phyloP scores from a whole-genome alignment of 1,140 invertebrate species.

The Drosophila yakuba region DNA sequence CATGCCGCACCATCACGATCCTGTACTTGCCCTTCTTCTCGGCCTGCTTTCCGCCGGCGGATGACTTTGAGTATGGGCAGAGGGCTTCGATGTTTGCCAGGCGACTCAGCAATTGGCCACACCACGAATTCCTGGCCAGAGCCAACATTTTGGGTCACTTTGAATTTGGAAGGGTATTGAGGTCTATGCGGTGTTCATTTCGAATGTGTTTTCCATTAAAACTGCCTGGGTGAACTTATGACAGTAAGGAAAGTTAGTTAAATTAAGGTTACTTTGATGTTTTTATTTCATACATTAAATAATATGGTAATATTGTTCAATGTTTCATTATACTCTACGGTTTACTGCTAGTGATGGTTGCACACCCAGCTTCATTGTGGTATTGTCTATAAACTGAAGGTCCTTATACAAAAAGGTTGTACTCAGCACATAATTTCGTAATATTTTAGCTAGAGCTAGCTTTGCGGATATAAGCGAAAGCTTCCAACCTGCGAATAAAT shows the following conservation, averaged over 20 bases:
- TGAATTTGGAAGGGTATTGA: constrained; percentile 13
- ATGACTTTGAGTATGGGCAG: constrained; percentile 1
- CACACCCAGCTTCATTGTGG: background rate
- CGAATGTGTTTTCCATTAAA: background rate
- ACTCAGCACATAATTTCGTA: background rate
- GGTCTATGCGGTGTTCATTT: constrained; percentile 6
- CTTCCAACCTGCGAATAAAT: background rate
- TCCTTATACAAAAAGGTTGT: constrained; percentile 46
- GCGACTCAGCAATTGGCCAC: constrained; percentile 1
- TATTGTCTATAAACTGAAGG: constrained; percentile 46
- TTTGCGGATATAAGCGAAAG: constrained; percentile 22
- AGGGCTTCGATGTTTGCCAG: background rate
- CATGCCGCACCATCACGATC: constrained; percentile 97
- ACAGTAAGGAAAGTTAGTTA: too few relatives aligned
- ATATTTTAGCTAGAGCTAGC: constrained; percentile 42
- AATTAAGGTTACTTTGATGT: too few relatives aligned
- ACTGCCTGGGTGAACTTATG: background rate
- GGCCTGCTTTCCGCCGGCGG: background rate
- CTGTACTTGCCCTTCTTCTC: constrained; percentile 88
- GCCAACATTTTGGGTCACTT: constrained; percentile 30
- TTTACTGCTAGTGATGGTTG: background rate
- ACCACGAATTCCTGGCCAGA: constrained; percentile 24
- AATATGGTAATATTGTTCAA: too few relatives aligned
- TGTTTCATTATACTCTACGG: background rate
- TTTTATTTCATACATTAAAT: too few relatives aligned